These are phyloP conservation scores for Ginglymostoma cirratum DNA, from an alignment of 2,113 vertebrate genomes.

Conservation along the genomic window DNA sequence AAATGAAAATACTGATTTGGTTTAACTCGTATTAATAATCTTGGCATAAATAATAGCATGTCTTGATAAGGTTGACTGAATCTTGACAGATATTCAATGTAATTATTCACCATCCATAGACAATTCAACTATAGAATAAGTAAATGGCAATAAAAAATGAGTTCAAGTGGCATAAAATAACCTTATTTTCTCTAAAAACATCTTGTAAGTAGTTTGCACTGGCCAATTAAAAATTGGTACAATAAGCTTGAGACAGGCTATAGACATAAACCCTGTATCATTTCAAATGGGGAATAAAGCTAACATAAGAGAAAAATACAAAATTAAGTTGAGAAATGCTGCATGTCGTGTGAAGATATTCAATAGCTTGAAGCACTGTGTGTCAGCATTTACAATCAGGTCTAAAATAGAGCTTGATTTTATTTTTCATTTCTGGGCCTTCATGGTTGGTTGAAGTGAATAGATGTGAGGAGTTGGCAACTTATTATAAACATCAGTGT, in stretches of 20 bases:
- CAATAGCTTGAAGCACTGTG: not conserved
- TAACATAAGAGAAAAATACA: not conserved
- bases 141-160: not conserved
- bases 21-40: not conserved
- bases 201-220: not conserved
- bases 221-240: not conserved
- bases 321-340: not conserved
- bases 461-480: not conserved
- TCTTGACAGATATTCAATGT: not conserved
- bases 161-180: constrained; percentile 6
- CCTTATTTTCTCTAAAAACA: not conserved
- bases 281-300: not conserved
- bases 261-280: not conserved
- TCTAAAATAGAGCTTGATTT: not conserved
- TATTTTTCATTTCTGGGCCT: not conserved
- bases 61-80: not conserved
- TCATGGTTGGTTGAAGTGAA: not conserved
- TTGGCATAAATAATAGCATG: not conserved
- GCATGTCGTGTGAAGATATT: not conserved
- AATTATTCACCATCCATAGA: not conserved
- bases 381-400: not conserved
- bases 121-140: not conserved
- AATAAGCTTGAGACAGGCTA: not conserved
- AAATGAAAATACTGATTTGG: not conserved
- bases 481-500: not conserved